Evolutionary conservation across 2,888 invertebrate genomes (phyloP), one percentile per base, ranked within the genome.

Genomic region (Megalurothrips usitatus): DNA sequence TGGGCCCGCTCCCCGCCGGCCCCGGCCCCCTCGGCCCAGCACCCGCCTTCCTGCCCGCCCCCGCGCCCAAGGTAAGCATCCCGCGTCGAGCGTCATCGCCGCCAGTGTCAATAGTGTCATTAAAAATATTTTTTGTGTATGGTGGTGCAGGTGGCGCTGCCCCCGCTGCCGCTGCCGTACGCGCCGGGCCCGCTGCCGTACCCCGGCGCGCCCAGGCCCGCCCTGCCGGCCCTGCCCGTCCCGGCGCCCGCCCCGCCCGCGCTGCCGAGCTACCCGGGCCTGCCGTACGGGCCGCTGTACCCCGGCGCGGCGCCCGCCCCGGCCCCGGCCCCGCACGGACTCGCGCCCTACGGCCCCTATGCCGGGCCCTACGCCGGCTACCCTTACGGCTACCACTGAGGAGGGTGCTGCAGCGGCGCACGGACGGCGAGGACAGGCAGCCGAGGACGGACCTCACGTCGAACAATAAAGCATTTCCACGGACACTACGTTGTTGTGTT

Each of bases 101-200:
- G n/a, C n/a, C n/a, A n/a, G n/a, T n/a, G n/a, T n/a, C n/a, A n/a
- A n/a, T n/a, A n/a, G n/a, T n/a, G n/a, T n/a, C n/a, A n/a, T n/a
- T n/a, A n/a, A n/a, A n/a, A n/a, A n/a, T n/a, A 17, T 52, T 52
- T 52, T 52, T 52, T 3, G 12, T 43, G 34, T 43, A 43, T 52
- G 4, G 14, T n/a, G n/a, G 14, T 52, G 2, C 58, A 58, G 58
- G 58, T 58, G 58, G 58, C 58, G 34, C 6, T n/a, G 58, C 52
- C 52, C 52, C 52, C 4, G 52, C 52, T 52, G 49, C 49, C 49
- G 49, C 63, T 63, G 68, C 68, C 68, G 11, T 75, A 26, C 68
- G 68, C 23, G 9, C 68, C 68, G 11, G 68, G 68, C 23, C 68
- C 68, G 68, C 68, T 75, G 68, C 68, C 68, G 23, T 75, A 75